Conservation (phyloP, 2,113 vertebrate species). For the Pygoscelis adeliae region DNA sequence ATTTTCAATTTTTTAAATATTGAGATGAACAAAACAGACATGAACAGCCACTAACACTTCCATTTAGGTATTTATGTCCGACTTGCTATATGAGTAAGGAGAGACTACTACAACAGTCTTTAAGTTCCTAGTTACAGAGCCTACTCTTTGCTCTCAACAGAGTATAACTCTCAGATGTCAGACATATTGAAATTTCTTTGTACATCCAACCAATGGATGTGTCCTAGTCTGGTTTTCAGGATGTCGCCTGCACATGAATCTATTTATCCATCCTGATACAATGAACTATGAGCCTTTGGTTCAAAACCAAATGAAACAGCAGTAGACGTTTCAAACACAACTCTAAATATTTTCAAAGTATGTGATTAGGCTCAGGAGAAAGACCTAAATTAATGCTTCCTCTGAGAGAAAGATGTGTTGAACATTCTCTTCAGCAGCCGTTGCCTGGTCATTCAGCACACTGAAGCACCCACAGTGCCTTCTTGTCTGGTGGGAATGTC, state of each 20-base stretch:
- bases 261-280: background rate
- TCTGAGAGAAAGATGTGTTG: background rate
- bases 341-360: background rate
- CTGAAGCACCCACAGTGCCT: background rate
- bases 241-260: background rate
- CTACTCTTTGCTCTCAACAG: background rate
- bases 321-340: background rate
- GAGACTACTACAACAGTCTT: background rate
- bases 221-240: background rate
- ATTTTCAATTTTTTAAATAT: background rate
- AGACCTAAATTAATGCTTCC: background rate
- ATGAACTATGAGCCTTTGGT: background rate
- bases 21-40: background rate
- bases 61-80: background rate
- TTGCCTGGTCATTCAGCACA: background rate
- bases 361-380: background rate
- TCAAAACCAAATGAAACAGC: background rate
- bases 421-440: background rate
- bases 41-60: background rate
- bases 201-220: background rate
- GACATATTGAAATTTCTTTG: background rate
- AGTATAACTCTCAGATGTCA: background rate
- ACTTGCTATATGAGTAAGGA: background rate
- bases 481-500: background rate
- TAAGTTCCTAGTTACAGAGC: background rate